Evolutionary conservation across 2,113 vertebrate species (phyloP).

Genomic region (Stigmatopora nigra): DNA sequence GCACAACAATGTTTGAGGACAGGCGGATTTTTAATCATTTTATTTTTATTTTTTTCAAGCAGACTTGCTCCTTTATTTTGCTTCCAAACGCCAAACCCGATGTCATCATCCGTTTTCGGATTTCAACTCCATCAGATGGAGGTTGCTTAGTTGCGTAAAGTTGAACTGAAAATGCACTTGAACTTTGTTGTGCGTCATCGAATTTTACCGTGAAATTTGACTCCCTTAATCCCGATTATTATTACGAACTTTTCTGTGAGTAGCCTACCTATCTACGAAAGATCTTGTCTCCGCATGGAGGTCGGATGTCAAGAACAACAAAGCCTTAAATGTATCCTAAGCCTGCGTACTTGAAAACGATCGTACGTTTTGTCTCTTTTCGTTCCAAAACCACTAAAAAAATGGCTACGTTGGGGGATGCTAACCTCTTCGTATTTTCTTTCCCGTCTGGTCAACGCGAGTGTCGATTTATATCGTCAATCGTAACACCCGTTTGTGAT

Average conservation of each 20-base stretch:
- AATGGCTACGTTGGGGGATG: background rate
- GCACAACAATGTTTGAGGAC: constrained; percentile 58
- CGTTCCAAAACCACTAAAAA: constrained; percentile 61
- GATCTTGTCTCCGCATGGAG: background rate
- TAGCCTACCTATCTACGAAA: background rate
- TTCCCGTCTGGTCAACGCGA: background rate
- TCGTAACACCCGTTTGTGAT: too few species aligned
- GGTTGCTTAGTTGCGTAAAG: background rate
- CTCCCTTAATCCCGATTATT: background rate
- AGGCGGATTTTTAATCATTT: background rate
- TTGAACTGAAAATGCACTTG: background rate
- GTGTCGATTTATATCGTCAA: background rate
- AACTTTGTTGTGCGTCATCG: background rate
- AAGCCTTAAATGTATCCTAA: constrained; percentile 9
- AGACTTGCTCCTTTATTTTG: background rate
- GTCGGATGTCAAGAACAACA: background rate
- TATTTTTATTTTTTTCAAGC: background rate
- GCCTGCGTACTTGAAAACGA: constrained; percentile 33
- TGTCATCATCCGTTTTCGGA: background rate
- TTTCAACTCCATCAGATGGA: background rate
- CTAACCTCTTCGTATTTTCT: background rate
- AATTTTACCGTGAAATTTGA: background rate
- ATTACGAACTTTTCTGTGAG: background rate
- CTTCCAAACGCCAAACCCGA: background rate
- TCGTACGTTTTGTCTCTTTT: constrained; percentile 25